These are phyloP conservation scores for Pseudotriccus pelzelni DNA, from an alignment of 2,797 vertebrate species.

Conservation along the genomic window DNA sequence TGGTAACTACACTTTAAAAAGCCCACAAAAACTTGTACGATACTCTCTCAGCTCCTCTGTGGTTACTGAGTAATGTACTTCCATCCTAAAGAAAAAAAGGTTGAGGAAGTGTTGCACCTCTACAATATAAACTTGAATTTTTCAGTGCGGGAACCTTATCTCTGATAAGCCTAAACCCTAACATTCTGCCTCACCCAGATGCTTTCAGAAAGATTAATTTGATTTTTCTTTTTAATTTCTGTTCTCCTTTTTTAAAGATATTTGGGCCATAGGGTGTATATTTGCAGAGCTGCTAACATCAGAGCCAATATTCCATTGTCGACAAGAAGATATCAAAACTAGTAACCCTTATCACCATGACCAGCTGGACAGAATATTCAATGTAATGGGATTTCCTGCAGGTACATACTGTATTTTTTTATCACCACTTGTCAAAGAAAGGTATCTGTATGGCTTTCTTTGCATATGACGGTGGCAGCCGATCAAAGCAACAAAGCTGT, in stretches of 20 bases:
- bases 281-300: slow-evolving; percentile 99
- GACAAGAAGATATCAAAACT: slow-evolving; percentile 99
- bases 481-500: slow-evolving; percentile 28
- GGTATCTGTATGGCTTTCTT: slow-evolving; percentile 31
- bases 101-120: not conserved
- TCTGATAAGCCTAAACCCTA: slow-evolving; percentile 8
- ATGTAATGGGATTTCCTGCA: slow-evolving; percentile 99
- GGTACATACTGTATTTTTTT: slow-evolving; percentile 79
- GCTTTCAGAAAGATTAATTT: slow-evolving; percentile 68
- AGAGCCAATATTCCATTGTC: slow-evolving; percentile 99
- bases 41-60: not conserved
- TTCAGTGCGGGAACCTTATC: not conserved
- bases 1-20: not conserved
- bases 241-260: slow-evolving; percentile 85
- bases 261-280: slow-evolving; percentile 99
- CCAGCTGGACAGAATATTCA: slow-evolving; percentile 99
- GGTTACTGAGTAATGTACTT: not conserved
- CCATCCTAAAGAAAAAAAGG: not conserved
- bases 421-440: slow-evolving; percentile 63
- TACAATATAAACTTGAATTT: not conserved
- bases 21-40: not conserved
- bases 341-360: slow-evolving; percentile 99
- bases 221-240: slow-evolving; percentile 49
- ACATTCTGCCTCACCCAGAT: not conserved
- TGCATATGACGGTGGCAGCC: slow-evolving; percentile 12